phyloP scores from a whole-genome alignment of 2,888 invertebrate species.

The Hipparchia sbordonii region DNA sequence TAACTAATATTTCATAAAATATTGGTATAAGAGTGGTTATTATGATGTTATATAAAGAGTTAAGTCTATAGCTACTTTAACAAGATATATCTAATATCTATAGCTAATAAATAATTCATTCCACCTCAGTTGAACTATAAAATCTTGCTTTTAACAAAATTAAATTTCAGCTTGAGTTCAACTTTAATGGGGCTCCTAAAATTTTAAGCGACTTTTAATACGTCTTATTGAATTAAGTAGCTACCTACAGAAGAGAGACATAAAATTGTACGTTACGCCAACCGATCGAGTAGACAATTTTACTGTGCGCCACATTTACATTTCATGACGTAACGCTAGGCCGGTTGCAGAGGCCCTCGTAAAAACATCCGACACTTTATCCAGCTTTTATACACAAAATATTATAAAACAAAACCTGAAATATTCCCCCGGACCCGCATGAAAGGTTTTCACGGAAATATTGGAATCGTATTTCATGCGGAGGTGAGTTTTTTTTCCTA shows the following conservation, averaged over 20 bases:
- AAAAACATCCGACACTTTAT: conserved; percentile 17
- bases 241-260: not conserved
- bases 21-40: too few species aligned
- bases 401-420: conserved; percentile 19
- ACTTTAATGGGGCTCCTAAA: conserved; percentile 1
- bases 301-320: conserved; percentile 66
- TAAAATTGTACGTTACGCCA: conserved; percentile 13
- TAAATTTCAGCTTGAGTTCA: not conserved
- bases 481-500: not conserved
- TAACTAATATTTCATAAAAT: too few species aligned
- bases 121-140: too few species aligned
- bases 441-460: conserved; percentile 2
- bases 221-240: conserved; percentile 6
- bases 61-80: too few species aligned
- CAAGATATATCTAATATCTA: too few species aligned
- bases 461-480: conserved; percentile 2
- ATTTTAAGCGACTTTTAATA: conserved; percentile 1
- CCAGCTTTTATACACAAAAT: conserved; percentile 18
- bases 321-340: conserved; percentile 31
- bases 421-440: conserved; percentile 4
- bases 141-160: too few species aligned
- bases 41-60: too few species aligned
- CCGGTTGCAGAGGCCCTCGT: conserved; percentile 25
- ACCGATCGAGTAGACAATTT: conserved; percentile 69
- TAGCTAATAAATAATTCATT: too few species aligned